A percentile compares a stretch with the other conserved stretches of the same genome.
Evolutionary conservation across 1,140 invertebrate species (phyloP).

Genomic region (Drosophila teissieri): DNA sequence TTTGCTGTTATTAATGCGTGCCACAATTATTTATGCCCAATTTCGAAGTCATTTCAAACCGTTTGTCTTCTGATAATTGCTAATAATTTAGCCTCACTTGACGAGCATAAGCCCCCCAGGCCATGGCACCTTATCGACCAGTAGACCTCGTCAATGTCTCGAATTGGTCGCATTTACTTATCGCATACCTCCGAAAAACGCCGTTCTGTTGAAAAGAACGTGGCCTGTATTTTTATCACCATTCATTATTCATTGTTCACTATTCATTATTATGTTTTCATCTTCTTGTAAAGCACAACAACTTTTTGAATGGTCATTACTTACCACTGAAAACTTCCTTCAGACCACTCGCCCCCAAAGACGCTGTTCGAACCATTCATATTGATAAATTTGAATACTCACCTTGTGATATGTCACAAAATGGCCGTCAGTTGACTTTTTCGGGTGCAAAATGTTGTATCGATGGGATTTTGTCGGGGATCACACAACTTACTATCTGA

Average conservation of each 20-base stretch:
- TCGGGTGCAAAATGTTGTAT: constrained; percentile 45
- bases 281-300: constrained; percentile 38
- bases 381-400: constrained; percentile 28
- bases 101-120: constrained; percentile 61
- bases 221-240: constrained; percentile 42
- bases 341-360: background rate
- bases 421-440: constrained; percentile 30
- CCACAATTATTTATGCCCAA: constrained; percentile 68
- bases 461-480: constrained; percentile 15
- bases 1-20: constrained; percentile 30
- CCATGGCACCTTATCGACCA: constrained; percentile 57
- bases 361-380: constrained; percentile 3
- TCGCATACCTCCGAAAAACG: constrained; percentile 23
- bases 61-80: constrained; percentile 76
- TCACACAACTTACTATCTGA: constrained; percentile 36
- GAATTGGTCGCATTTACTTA: constrained; percentile 60
- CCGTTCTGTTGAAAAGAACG: constrained; percentile 16
- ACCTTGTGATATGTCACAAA: constrained; percentile 49
- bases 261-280: constrained; percentile 55
- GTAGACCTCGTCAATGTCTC: constrained; percentile 56
- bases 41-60: constrained; percentile 71
- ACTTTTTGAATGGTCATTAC: constrained; percentile 48
- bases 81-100: constrained; percentile 80
- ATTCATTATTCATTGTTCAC: constrained; percentile 59
- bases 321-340: constrained; percentile 25